Percentiles rank a stretch among this genome's conserved stretches.
These are phyloP conservation scores for Melanaphis sacchari DNA, from an alignment of 1,140 invertebrate genomes.

Conservation along the genomic window DNA sequence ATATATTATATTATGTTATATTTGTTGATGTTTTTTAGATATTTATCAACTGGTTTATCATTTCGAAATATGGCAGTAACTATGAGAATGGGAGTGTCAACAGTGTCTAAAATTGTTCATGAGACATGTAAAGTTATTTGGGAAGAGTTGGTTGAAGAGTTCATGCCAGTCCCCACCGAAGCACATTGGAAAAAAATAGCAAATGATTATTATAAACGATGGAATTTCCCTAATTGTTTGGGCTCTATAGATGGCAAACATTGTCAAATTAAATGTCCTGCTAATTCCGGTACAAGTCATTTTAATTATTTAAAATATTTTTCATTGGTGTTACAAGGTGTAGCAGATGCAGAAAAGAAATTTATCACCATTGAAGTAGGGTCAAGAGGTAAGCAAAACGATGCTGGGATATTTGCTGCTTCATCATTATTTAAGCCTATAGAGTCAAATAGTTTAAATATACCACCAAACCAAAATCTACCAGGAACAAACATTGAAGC, in stretches of 20 bases:
- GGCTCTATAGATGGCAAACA: no score
- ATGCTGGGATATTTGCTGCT: slow-evolving; percentile 50
- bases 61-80: slow-evolving; percentile 56
- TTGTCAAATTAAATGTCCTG: no score
- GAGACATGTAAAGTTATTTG: slow-evolving; percentile 58
- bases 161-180: slow-evolving; percentile 59
- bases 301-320: no score
- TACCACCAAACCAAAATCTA: background rate
- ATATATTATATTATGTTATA: no score
- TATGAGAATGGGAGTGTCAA: slow-evolving; percentile 59
- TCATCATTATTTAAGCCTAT: background rate
- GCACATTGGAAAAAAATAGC: background rate
- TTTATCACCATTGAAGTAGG: slow-evolving; percentile 51
- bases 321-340: no score
- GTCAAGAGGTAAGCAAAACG: slow-evolving; percentile 57
- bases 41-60: slow-evolving; percentile 11
- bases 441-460: background rate
- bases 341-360: slow-evolving; percentile 50
- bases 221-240: no score
- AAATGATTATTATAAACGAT: no score
- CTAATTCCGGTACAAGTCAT: no score
- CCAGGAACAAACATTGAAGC: background rate
- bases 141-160: slow-evolving; percentile 59
- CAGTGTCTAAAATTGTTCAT: slow-evolving; percentile 59
- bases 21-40: background rate